These are phyloP conservation scores for Lagria hirta DNA, from an alignment of 2,888 invertebrate genomes.

Conservation along the genomic window DNA sequence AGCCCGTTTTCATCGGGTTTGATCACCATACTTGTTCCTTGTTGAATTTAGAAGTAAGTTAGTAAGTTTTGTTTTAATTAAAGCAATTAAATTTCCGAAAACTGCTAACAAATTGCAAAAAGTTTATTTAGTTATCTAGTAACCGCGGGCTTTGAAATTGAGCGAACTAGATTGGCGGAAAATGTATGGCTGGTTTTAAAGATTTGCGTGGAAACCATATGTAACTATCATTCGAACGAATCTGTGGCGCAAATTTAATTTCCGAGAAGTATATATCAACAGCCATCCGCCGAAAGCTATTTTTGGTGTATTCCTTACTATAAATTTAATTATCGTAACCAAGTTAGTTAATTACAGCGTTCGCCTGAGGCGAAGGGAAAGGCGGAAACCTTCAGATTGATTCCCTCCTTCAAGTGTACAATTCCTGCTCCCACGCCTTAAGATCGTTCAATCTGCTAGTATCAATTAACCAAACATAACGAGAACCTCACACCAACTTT, in stretches of 20 bases:
- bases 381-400: constrained; percentile 36
- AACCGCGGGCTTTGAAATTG: too few species aligned
- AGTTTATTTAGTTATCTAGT: too few species aligned
- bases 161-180: too few species aligned
- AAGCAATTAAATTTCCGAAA: too few species aligned
- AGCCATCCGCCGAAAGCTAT: constrained; percentile 43
- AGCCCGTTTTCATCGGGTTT: too few species aligned
- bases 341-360: constrained; percentile 48
- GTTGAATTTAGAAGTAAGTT: too few species aligned
- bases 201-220: constrained; percentile 20
- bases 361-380: constrained; percentile 35
- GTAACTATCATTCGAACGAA: constrained; percentile 24
- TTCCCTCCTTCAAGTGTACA: constrained; percentile 23
- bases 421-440: neutral
- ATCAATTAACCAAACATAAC: constrained; percentile 30
- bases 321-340: constrained; percentile 51
- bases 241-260: constrained; percentile 39
- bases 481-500: constrained; percentile 15
- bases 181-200: constrained; percentile 9
- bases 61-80: too few species aligned
- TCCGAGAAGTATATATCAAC: constrained; percentile 41
- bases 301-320: constrained; percentile 49
- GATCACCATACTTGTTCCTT: too few species aligned
- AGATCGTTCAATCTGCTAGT: constrained; percentile 17
- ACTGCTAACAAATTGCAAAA: too few species aligned